Evolutionary conservation across 2,888 invertebrate genomes (phyloP), one percentile per base, ranked within the genome.

Genomic region (Pomacea canaliculata): DNA sequence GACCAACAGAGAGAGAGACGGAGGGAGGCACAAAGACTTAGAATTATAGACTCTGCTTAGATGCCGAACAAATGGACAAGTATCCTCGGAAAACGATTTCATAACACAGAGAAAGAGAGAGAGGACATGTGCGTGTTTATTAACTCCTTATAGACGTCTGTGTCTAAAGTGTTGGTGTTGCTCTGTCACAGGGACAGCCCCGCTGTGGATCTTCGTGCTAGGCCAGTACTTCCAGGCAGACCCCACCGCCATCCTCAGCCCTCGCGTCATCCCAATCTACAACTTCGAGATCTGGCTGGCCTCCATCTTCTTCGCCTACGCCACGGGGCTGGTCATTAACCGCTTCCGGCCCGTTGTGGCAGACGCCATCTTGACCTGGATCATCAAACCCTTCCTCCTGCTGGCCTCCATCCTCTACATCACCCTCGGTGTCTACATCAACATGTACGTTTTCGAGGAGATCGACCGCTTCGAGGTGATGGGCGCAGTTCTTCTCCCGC

Each of bases 371-470:
- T 84, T 90, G 48, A 89, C 83, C 75, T 90, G 90, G 90, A 79
- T 90, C 73, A 87, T 89, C 73, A 88, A 89, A 79, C 90, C 90
- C 37, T 84, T 89, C 75, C 83, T 90, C 68, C 85, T 90, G 63
- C 85, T 90, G 62, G 86, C 88, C 73, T 84, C 87, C 75, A 89
- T 90, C 70, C 83, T 90, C 66, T 89, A 89, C 80, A 85, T 89
- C 77, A 90, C 90, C n/a, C 83, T 90, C 18, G 90, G 90, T 74
- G 86, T 90, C 65, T 90, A 90, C 82, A 89, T 90, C 80, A 90
- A 90, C 82, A 87, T 89, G 85, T 90, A 90, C 78, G 87, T 89
- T 77, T 89, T 90, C 80, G 85, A 88, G 71, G 79, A 83, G 65
- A 81, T 88, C 37, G 84, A 88, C 76, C 79, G 81, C n/a, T 82